Evolutionary conservation across 2,797 vertebrate genomes (phyloP), one percentile per base, ranked within the genome.

Genomic region (Antrozous pallidus): DNA sequence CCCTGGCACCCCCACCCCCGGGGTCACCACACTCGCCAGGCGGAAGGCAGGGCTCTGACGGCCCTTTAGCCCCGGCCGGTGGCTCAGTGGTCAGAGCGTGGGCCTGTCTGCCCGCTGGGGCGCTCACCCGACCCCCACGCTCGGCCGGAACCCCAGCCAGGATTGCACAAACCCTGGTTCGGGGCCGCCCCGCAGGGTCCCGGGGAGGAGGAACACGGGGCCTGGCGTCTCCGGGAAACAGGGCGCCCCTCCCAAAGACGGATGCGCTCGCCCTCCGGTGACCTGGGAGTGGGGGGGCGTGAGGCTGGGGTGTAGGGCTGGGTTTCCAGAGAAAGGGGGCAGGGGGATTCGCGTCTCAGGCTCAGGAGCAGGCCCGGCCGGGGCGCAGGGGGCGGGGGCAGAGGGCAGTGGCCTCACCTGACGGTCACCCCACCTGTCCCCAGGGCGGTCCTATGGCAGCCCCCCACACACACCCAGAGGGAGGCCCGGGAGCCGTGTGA

Each of bases 51-150:
- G 6, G 38, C 3, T 14, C 71, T 24, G 1, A n/a, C 0, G 6
- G 74, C 42, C 3, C 63, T 3, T 31, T 16, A 13, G 47, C 10
- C 4, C 2, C 18, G 28, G 9, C 75, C 1, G 54, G 54, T 24
- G 54, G 54, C 54, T 56, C 54, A 11, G 54, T 2, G 26, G 56
- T 58, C 24, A 28, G 56, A 28, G 58, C 10, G 4, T 1, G n/a
- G 22, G 12, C 75, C n/a, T 20, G 14, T 69, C n/a, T 0, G 0
- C 22, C 38, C 0, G 0, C 11, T 0, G 28, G 80, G 8, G 3
- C 1, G 28, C 56, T 74, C 47, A 8, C 33, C 73, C 9, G 5
- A 63, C 42, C 3, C 36, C 17, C 78, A 28, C 9, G 1, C 17
- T 26, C 9, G 2, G 47, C 78, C 51, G 7, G 7, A 67, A 26